Evolutionary conservation across 1,140 invertebrate species (phyloP).

Genomic region (Microplitis demolitor): DNA sequence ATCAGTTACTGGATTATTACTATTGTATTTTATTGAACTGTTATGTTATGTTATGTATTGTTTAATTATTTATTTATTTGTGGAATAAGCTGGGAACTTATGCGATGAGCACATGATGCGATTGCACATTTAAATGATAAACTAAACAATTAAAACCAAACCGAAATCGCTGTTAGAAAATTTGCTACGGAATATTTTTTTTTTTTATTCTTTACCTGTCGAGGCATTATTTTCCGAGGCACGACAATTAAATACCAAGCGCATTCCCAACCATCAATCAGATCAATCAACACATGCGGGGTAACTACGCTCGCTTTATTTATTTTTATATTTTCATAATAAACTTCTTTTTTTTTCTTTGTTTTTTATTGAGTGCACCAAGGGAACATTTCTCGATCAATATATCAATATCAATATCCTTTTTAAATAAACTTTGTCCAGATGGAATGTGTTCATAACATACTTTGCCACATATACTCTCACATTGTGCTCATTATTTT

Average conservation of each 20-base stretch:
- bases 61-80: too few species aligned
- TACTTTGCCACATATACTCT: neutral
- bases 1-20: too few species aligned
- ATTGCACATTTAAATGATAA: too few species aligned
- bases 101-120: too few species aligned
- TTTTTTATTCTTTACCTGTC: too few species aligned
- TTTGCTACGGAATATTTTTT: too few species aligned
- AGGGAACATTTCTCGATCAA: neutral
- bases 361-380: neutral
- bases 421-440: neutral
- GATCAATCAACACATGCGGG: too few species aligned
- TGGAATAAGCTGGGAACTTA: too few species aligned
- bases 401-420: neutral
- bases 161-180: too few species aligned
- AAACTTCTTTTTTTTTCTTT: neutral
- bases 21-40: too few species aligned
- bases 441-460: conserved; percentile 3
- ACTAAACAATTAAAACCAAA: too few species aligned
- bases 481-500: neutral
- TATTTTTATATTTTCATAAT: neutral
- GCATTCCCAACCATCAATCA: neutral
- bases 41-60: too few species aligned
- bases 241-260: conserved; percentile 4
- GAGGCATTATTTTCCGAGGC: neutral
- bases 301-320: neutral